These are phyloP conservation scores for Drosophila koepferae DNA, from an alignment of 2,888 invertebrate genomes.

Conservation along the genomic window DNA sequence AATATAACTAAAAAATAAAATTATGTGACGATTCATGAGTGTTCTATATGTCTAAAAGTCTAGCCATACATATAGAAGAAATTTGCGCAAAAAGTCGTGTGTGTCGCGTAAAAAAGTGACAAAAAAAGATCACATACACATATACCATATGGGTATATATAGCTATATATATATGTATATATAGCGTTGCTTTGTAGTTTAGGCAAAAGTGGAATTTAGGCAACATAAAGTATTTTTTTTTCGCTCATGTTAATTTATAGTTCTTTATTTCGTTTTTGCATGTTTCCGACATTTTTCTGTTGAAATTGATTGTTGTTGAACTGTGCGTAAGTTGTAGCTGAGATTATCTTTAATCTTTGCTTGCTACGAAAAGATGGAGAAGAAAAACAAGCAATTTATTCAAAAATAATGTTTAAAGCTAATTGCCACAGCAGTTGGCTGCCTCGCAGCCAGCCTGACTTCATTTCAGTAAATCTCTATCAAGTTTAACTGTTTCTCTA, in stretches of 20 bases:
- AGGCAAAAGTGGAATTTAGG: constrained; percentile 47
- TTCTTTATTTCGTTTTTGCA: constrained; percentile 27
- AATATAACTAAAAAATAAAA: neutral
- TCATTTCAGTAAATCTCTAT: constrained; percentile 2
- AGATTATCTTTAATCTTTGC: constrained; percentile 20
- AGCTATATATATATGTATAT: constrained; percentile 5
- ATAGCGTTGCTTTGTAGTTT: constrained; percentile 32
- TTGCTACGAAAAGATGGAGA: neutral
- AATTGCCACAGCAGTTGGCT: constrained; percentile 42
- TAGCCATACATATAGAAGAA: constrained; percentile 4
- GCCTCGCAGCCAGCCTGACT: neutral
- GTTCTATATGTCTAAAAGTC: constrained; percentile 25
- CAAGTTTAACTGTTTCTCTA: constrained; percentile 11
- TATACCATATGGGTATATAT: constrained; percentile 3
- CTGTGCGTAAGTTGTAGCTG: constrained; percentile 14
- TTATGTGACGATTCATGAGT: constrained; percentile 36
- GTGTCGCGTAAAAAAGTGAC: constrained; percentile 65
- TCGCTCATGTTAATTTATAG: constrained; percentile 40
- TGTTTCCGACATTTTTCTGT: constrained; percentile 26
- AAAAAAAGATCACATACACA: constrained; percentile 41
- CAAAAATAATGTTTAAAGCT: constrained; percentile 23
- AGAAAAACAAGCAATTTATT: constrained; percentile 3
- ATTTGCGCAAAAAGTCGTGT: constrained; percentile 44
- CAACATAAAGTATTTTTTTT: constrained; percentile 27
- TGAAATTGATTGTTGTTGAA: constrained; percentile 24